A percentile compares a stretch with the other conserved stretches of the same genome.
Conservation (phyloP, 23 tunicate genomes). For the Oikopleura dioica region DNA sequence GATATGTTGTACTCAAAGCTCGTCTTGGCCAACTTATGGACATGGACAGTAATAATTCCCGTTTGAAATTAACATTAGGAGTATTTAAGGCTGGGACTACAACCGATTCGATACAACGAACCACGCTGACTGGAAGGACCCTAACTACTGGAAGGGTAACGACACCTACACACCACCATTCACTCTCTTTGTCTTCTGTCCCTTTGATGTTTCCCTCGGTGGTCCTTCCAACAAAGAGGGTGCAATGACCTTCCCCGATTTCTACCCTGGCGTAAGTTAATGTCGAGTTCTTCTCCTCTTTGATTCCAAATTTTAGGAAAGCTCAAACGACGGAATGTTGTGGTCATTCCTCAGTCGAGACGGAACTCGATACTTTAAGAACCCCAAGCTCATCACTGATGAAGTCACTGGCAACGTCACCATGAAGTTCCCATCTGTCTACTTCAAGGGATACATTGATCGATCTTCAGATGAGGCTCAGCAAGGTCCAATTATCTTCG, state of each 20-base stretch:
- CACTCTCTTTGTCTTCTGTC: conserved; percentile 1
- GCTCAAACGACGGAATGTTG: not conserved
- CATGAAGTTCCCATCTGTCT: not conserved
- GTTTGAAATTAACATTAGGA: too few species aligned
- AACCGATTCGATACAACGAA: not conserved
- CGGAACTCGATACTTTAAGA: not conserved
- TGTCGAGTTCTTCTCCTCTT: not conserved
- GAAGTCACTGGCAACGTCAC: not conserved
- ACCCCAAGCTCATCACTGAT: not conserved
- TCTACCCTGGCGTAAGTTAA: not conserved
- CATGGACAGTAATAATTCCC: not conserved
- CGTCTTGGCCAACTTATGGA: not conserved
- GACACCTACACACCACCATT: not conserved
- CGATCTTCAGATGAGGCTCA: not conserved
- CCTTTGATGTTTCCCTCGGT: not conserved
- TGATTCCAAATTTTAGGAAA: not conserved
- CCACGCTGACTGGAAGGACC: not conserved
- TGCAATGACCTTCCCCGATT: not conserved
- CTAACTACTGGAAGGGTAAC: not conserved
- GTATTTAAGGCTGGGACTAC: not conserved
- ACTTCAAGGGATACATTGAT: not conserved
- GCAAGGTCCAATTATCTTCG: not conserved
- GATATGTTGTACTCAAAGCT: not conserved
- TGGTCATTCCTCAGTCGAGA: not conserved
- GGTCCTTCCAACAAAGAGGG: not conserved